phyloP scores from a whole-genome alignment of 2,797 vertebrate genomes.

The Pampus argenteus region DNA sequence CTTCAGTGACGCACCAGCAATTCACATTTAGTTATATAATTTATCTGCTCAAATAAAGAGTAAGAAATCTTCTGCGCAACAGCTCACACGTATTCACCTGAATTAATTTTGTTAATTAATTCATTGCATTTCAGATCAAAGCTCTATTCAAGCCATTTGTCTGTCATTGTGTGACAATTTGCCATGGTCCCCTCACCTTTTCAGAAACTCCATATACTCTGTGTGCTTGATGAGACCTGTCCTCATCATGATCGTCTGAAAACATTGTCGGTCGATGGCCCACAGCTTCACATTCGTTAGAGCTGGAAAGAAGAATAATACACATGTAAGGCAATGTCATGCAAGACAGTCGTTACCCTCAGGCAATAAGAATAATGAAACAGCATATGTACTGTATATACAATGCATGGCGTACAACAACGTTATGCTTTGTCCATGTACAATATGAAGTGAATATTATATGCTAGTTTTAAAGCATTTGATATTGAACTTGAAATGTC shows the following conservation, averaged over 20 bases:
- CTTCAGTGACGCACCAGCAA: conserved; percentile 12
- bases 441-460: background rate
- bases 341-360: conserved; percentile 15
- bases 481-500: conserved; percentile 16
- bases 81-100: conserved; percentile 23
- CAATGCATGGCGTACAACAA: conserved; percentile 14
- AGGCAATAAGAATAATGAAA: conserved; percentile 37
- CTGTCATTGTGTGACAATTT: conserved; percentile 17
- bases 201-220: conserved; percentile 86
- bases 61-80: conserved; percentile 24
- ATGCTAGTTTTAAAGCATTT: conserved; percentile 12
- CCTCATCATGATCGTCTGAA: conserved; percentile 89
- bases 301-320: conserved; percentile 68
- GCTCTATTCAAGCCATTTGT: conserved; percentile 31
- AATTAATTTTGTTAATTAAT: conserved; percentile 65
- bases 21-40: conserved; percentile 10
- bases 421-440: conserved; percentile 18
- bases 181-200: conserved; percentile 75
- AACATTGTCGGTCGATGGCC: conserved; percentile 87
- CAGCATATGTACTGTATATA: conserved; percentile 1
- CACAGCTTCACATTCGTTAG: conserved; percentile 85
- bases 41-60: conserved; percentile 26
- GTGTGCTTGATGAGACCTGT: conserved; percentile 86
- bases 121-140: conserved; percentile 67
- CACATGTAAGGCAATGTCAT: conserved; percentile 40